Base-by-base conservation (phyloP, 2,888 invertebrate genomes). In the Lathronympha strigana region DNA sequence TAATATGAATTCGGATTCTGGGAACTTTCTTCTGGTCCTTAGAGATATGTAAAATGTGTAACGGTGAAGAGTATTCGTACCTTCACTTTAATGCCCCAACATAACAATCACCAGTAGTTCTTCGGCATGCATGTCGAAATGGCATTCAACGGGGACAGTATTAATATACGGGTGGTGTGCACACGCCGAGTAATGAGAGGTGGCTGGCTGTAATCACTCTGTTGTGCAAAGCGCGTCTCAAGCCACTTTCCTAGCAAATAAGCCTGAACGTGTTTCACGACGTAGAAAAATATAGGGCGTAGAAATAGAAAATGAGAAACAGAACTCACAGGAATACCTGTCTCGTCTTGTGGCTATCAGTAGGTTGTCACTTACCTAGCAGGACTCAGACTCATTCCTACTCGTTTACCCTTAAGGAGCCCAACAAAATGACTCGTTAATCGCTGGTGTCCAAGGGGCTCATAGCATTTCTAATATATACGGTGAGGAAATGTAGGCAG, bases 141-240 rank as follows among this genome's bases (percentile, higher is more conserved):
- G 45, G 67, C 69, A 69, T 63, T 66, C 67, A 70, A 66, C 63
- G 73, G 68, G 72, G 71, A 75, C 72, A 73, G 69, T 68, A 68
- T 71, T 73, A 80, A 78, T 80, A 73, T 66, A 71, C 70, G 69
- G 73, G 72, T 76, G 73, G 72, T 71, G 69, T 61, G 69, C 76
- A 77, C 67, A 74, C 60, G 67, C 67, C 67, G 69, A 58, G 73
- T 75, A 76, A 79, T 76, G 75, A 77, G 73, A 72, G 67, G 57
- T 57, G 53, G 62, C 47, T 40, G 47, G 51, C 63, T 33, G 50
- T 51, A 63, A 63, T 63, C 31, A 50, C 63, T 53, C 33, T 60
- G 73, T 81, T 81, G 80, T 76, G 82, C 71, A 81, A 82, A 79
- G 67, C 69, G 69, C 72, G 80, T 82, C 82, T 79, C 77, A 80